Percentiles rank a stretch among this genome's conserved stretches.
Conservation (phyloP, 1,140 invertebrate genomes). For the Wiebesia pumilae region DNA sequence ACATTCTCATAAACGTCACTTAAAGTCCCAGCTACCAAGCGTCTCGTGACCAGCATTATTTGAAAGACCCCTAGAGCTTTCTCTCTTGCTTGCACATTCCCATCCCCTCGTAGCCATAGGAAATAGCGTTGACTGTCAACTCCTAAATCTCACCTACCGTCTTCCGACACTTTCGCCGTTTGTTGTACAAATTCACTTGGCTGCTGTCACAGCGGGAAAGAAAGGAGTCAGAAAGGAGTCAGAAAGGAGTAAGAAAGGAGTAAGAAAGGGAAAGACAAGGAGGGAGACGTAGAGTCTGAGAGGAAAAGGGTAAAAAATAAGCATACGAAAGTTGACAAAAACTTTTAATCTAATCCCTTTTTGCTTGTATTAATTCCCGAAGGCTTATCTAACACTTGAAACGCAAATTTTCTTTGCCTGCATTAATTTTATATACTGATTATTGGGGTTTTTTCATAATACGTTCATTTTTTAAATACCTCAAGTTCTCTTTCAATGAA, state of each 20-base stretch:
- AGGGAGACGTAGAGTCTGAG: too few relatives aligned
- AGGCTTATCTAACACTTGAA: too few relatives aligned
- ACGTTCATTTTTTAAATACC: too few relatives aligned
- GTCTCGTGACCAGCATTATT: conserved; percentile 51
- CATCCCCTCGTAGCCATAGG: conserved; percentile 10
- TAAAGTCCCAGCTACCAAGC: conserved; percentile 52
- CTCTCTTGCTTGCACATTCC: background rate
- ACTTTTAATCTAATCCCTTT: conserved; percentile 42
- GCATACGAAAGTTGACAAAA: conserved; percentile 17
- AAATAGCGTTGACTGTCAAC: conserved; percentile 55
- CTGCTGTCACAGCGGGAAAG: background rate
- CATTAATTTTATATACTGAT: too few relatives aligned
- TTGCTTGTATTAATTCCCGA: conserved; percentile 37
- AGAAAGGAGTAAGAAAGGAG: background rate
- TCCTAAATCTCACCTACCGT: conserved; percentile 56
- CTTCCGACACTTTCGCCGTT: conserved; percentile 51
- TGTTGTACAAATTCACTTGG: conserved; percentile 42
- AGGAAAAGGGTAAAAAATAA: too few relatives aligned
- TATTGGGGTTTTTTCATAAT: too few relatives aligned
- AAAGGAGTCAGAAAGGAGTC: background rate
- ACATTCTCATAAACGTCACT: conserved; percentile 67
- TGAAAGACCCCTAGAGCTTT: conserved; percentile 12
- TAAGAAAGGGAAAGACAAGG: background rate
- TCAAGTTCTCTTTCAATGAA: too few relatives aligned
- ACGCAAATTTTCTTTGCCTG: too few relatives aligned